Evolutionary conservation across 2,888 invertebrate genomes (phyloP), one percentile per base, ranked within the genome.

Genomic region (Rhorus exstirpatorius): DNA sequence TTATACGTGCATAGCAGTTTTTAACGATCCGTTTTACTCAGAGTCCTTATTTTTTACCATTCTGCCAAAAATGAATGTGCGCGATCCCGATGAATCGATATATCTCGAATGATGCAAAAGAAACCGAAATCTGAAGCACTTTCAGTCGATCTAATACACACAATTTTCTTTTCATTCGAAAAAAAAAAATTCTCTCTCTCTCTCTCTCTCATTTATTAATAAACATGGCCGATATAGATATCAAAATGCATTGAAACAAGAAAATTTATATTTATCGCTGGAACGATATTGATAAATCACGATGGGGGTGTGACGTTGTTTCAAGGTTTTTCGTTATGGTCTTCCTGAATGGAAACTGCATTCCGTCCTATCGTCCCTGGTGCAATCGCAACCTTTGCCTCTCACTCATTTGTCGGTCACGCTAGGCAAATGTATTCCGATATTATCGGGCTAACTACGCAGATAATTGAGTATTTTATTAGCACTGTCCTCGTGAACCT

Each of bases 321-420:
- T 79, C 82, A 82, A 82, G 82, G 82, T 70, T 82, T 75, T 71
- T 26, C 17, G 19, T 55, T 75, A 58, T 44, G 55, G 24, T 82
- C 82, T 82, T 82, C 82, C 82, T 82, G 79, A 70, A 79, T 82
- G 75, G 79, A 70, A 82, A 82, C 79, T 63, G 58, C 82, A 82
- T 82, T 79, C 82, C 82, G 41, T 65, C 41, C 44, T 51, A 70
- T 58, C 58, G 82, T 82, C 63, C 41, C 51, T 61, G 76, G 55
- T 55, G 38, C 19, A 35, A 17, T 49, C 77, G 38, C 78, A 65
- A 75, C 78, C 75, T 79, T 82, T 82, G 68, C 55, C 53, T 65
- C 65, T 53, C 49, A 74, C 63, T 70, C 74, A 82, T 82, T 82
- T 82, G 82, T 82, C 82, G 74, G 35, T 49, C 49, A 63, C 44